These are phyloP conservation scores for Anomalospiza imberbis DNA, from an alignment of 2,797 vertebrate genomes.

Conservation along the genomic window DNA sequence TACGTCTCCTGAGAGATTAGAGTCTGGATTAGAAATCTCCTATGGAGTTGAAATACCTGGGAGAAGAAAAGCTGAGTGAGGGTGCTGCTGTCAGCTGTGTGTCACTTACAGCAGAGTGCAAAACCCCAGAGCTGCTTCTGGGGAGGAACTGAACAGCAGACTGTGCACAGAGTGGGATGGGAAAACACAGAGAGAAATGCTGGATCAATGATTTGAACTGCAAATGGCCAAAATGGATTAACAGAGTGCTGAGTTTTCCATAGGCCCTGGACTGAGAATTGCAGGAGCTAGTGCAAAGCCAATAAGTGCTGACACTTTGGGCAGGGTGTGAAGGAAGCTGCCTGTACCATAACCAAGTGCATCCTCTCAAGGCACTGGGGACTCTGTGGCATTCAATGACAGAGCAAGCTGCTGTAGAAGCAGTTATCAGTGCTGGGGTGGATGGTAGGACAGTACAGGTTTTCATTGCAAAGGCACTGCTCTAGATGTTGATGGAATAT, in stretches of 20 bases:
- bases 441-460: not conserved
- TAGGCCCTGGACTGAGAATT: not conserved
- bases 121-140: not conserved
- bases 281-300: not conserved
- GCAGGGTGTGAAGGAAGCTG: not conserved
- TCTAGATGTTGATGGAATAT: not conserved
- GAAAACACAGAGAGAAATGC: not conserved
- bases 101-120: not conserved
- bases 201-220: not conserved
- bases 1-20: not conserved
- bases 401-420: not conserved
- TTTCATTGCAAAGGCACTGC: not conserved
- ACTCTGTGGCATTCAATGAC: not conserved
- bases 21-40: not conserved
- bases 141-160: not conserved
- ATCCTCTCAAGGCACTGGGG: not conserved
- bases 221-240: not conserved
- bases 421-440: not conserved
- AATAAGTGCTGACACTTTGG: rapidly evolving
- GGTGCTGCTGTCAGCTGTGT: not conserved
- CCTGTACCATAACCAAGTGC: not conserved
- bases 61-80: not conserved
- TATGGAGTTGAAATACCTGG: not conserved
- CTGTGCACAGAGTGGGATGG: no score
- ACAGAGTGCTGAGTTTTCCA: not conserved